Base-by-base conservation (phyloP, 2,113 vertebrate genomes). In the Cochlearius cochlearius region DNA sequence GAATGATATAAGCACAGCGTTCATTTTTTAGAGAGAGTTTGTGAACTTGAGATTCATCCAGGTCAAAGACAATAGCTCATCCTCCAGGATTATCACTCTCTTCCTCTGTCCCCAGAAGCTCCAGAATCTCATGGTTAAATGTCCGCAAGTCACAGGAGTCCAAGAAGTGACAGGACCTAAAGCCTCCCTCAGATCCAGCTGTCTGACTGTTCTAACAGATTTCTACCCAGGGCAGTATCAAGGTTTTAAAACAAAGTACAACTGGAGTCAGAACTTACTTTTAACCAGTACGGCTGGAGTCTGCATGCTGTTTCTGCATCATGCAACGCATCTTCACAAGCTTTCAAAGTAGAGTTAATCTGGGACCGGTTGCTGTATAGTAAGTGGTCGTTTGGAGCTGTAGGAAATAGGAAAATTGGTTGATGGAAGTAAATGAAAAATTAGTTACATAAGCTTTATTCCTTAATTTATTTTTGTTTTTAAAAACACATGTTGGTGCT, bases 331-430 rank as follows among this genome's bases (percentile, higher is more conserved):
- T 98, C 97, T 71, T 99, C 98, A 88, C 98, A 98, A 71, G 97
- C 98, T 90, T 98, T 99, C 96, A 99, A 97, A 82, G 98, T 98
- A n/a, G 98, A 99, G 94, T 99, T 98, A 96, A 99, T 99, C 97
- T 99, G 99, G 75, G 99, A 99, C 82, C 99, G 99, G 93, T 99
- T 99, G 94, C 99, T 98, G 89, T 99, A 99, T 67, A 99, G 96
- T 91, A 99, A 98, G 95, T 99, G 98, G 97, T 99, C 99, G 89
- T 97, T 98, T 69, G 99, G 99, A 93, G 98, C 99, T 99, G 97
- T 20, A 90, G 85, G 13, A 75, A 95, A 90, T 3, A 81, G 34
- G 86, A 90, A 94, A 91, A 95, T 4, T 6, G 7, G 34, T 81
- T 79, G 27, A 77, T 19, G 58, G 4, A 50, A 41, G 45, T 7